A percentile compares a stretch with the other conserved stretches of the same genome.
Conservation (phyloP, 2,113 vertebrate genomes). For the Cyprinus carpio region DNA sequence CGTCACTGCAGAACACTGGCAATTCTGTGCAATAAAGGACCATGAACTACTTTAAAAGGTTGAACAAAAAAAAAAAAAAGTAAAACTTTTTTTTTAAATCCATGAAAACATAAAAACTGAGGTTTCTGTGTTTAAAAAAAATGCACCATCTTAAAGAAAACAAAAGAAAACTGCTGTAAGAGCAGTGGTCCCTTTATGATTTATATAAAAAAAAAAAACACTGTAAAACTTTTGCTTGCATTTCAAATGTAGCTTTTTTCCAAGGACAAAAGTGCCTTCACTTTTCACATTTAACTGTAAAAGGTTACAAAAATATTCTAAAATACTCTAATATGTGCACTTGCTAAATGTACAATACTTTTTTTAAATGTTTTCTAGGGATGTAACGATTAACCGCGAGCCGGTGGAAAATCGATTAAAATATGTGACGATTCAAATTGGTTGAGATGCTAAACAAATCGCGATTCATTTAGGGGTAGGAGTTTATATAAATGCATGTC, state of each 20-base stretch:
- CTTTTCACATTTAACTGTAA: constrained; percentile 47
- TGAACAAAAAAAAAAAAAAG: neutral
- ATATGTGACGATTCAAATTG: no score
- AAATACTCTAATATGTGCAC: constrained; percentile 50
- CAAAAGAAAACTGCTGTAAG: neutral
- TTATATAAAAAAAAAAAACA: neutral
- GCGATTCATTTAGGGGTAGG: no score
- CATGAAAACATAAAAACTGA: neutral
- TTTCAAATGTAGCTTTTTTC: constrained; percentile 27
- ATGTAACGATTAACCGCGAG: no score
- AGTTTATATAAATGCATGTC: no score
- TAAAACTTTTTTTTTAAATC: neutral
- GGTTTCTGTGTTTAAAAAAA: neutral
- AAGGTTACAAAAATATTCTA: constrained; percentile 52
- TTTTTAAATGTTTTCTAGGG: no score
- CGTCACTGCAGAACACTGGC: constrained; percentile 3
- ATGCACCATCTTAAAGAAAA: neutral
- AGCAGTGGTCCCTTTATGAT: constrained; percentile 33
- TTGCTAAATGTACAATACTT: constrained; percentile 44
- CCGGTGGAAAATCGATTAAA: no score
- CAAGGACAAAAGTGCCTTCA: constrained; percentile 27
- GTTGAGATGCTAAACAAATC: no score
- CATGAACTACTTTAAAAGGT: constrained; percentile 1
- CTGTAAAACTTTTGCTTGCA: constrained; percentile 5
- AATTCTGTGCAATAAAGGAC: neutral